Base-by-base conservation (phyloP, 2,888 invertebrate species). In the Andrena hattorfiana region DNA sequence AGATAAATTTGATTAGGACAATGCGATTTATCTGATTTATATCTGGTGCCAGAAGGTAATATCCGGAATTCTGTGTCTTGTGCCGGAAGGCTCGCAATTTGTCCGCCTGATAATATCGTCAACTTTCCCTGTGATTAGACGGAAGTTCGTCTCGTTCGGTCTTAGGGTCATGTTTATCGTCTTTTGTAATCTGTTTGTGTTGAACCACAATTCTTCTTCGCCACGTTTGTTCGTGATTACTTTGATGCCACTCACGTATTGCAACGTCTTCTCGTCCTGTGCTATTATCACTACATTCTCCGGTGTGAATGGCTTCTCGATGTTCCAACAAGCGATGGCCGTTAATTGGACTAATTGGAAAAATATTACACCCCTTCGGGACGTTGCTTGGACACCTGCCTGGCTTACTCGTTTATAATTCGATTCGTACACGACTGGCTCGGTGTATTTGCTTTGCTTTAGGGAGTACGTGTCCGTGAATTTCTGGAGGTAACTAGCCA, bases 281-380 rank as follows among this genome's bases (percentile, higher is more conserved):
- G 91, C 92, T 35, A 94, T 76, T 62, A 91, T 86, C 32, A 92
- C 93, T 59, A 94, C 87, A 87, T 94, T 92, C 48, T 94, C 92
- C 5, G 91, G 90, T 7, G 84, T 88, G 81, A 94, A 94, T 35
- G 94, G 93, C 70, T 89, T 90, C 83, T 92, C 92, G 71, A 94
- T 94, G 89, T 94, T 94, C 93, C 94, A 94, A 83, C 94, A 94
- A 32, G 93, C 94, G 28, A 94, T 83, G 1, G 94, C 92, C 42
- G 94, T 94, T 81, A 90, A 88, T 79, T 93, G 90, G 71, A 93
- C 93, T 54, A 94, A 91, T 77, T 94, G 94, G 89, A 94, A 94
- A 89, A 94, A 94, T 85, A 94, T 89, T 60, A 93, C 91, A 13
- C 94, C 94, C 16, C 89, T 89, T 59, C 87, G 90, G 2, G 94